Base-by-base conservation (phyloP, 2,113 vertebrate genomes). In the Chunga burmeisteri region DNA sequence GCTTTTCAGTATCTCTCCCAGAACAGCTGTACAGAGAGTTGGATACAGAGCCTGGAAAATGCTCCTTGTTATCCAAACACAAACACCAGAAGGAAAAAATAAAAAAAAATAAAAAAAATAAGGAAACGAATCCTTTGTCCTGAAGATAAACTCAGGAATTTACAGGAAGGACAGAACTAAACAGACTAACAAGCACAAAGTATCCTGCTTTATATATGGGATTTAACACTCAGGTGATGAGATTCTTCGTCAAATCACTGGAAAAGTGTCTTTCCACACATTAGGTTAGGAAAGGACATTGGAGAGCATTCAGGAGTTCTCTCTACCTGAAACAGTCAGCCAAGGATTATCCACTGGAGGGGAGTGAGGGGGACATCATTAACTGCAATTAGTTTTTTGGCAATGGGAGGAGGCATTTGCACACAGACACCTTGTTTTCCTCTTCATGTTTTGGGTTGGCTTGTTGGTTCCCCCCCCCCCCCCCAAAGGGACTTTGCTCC, bases 1-100 rank as follows among this genome's bases (percentile, higher is more conserved):
- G 82, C 67, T 86, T 94, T 95, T 84, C 61, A 84, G 80, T 92
- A 74, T 86, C 86, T 93, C 59, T 86, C 75, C 68, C 36, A 56
- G 63, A 86, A 84, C 55, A 93, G 59, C 58, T 94, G 63, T 53
- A 92, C 4, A 26, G 7, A 23, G 61, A 84, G 26, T 17, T 85
- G 91, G 89, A 84, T 71, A 49, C 16, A 55, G 49, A 94, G 44
- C 46, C 91, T 73, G 61, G 61, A 93, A 93, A 96, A 94, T 34
- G 78, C 44, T 84, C 47, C 77, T 68, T 23, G 81, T 81, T 91
- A 95, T 87, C 52, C 81, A 86, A 81, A 93, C 55, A 53, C 18
- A 93, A 91, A 91, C 50, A 78, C 4, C 25, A 65, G 15, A n/a
- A 75, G 38, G 9, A n/a, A 52, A 81, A 32, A 71, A 52, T 32